Evolutionary conservation across 2,113 vertebrate species (phyloP).

Genomic region (Nothocercus nigrocapillus): DNA sequence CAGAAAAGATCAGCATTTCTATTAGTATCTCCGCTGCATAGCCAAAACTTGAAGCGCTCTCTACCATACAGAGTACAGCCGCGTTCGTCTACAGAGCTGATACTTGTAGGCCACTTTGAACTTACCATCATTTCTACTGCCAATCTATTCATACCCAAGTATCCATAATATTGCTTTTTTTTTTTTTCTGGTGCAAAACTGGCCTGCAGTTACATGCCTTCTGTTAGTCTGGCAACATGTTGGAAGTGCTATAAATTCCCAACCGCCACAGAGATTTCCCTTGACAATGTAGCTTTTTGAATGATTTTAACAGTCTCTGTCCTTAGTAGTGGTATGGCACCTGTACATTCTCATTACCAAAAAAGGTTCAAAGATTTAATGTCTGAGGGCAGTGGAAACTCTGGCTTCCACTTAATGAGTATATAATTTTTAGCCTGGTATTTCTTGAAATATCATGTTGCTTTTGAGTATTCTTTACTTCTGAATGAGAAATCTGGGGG

Average conservation of each 20-base stretch:
- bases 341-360: neutral
- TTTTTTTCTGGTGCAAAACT: neutral
- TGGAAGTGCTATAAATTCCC: neutral
- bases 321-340: fast-evolving
- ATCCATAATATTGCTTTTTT: neutral
- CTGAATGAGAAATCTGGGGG: neutral
- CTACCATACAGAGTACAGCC: neutral
- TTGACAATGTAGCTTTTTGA: neutral
- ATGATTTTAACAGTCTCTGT: neutral
- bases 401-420: neutral
- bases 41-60: neutral
- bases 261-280: neutral
- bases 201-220: neutral
- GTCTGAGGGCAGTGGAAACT: neutral
- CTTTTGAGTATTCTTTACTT: neutral
- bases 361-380: neutral
- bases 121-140: neutral
- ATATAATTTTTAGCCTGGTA: neutral
- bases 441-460: neutral
- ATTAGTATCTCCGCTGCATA: neutral
- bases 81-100: neutral
- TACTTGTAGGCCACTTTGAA: neutral
- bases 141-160: neutral
- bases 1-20: neutral
- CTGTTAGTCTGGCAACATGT: neutral